Evolutionary conservation across 2,888 invertebrate genomes (phyloP).

Genomic region (Apamea anceps): DNA sequence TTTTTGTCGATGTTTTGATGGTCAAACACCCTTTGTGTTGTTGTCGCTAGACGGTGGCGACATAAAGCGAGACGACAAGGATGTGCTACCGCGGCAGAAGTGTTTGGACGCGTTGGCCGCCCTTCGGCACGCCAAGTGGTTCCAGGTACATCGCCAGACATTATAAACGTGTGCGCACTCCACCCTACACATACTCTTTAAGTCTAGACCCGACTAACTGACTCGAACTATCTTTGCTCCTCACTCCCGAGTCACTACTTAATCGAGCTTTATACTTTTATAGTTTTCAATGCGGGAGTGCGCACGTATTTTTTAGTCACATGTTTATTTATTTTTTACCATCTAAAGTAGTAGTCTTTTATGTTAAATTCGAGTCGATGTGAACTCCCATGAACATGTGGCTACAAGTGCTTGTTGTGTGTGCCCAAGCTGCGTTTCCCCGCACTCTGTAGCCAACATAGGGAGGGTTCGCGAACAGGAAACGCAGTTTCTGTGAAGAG

Average conservation of each 20-base stretch:
- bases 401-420: slow-evolving; percentile 83
- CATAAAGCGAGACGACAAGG: slow-evolving; percentile 94
- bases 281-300: slow-evolving; percentile 77
- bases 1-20: slow-evolving; percentile 90
- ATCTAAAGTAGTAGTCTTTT: slow-evolving; percentile 63
- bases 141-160: slow-evolving; percentile 96
- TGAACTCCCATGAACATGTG: slow-evolving; percentile 88
- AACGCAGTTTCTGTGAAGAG: slow-evolving; percentile 81
- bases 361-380: slow-evolving; percentile 49
- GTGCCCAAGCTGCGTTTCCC: slow-evolving; percentile 84
- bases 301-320: slow-evolving; percentile 88
- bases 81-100: slow-evolving; percentile 99
- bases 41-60: slow-evolving; percentile 91
- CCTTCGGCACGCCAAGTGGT: slow-evolving; percentile 99
- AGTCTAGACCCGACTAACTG: slow-evolving; percentile 3
- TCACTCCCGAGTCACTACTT: slow-evolving; percentile 44
- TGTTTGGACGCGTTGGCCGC: slow-evolving; percentile 99
- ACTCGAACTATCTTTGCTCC: slow-evolving; percentile 23
- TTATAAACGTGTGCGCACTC: slow-evolving; percentile 84
- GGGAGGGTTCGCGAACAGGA: slow-evolving; percentile 75
- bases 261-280: slow-evolving; percentile 35
- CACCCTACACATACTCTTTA: slow-evolving; percentile 22
- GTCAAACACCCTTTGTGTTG: slow-evolving; percentile 94
- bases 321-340: slow-evolving; percentile 83
- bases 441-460: slow-evolving; percentile 81